These are phyloP conservation scores for Altica lythri DNA, from an alignment of 2,888 invertebrate species.

Conservation along the genomic window DNA sequence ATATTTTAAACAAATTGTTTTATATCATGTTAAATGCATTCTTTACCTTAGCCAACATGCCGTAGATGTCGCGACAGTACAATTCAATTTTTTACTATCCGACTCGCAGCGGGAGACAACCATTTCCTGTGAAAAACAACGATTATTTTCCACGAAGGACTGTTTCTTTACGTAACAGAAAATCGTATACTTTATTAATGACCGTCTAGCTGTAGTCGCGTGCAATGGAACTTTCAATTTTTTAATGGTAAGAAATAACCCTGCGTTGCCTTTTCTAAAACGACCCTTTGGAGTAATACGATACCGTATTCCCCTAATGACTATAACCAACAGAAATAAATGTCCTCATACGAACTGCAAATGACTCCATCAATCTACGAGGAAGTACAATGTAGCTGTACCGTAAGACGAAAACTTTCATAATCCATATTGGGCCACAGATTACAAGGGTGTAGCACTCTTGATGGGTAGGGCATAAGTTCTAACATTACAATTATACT, in stretches of 20 bases:
- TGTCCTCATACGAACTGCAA: conserved; percentile 21
- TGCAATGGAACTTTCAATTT: conserved; percentile 21
- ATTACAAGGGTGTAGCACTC: conserved; percentile 14
- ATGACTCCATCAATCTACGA: conserved; percentile 21
- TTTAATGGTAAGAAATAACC: conserved; percentile 20
- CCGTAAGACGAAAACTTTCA: conserved; percentile 15
- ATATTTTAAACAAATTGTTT: no score
- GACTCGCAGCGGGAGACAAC: neutral
- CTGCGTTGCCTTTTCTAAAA: conserved; percentile 8
- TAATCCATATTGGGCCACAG: conserved; percentile 15
- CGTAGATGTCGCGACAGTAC: neutral
- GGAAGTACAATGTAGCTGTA: conserved; percentile 15
- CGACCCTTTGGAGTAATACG: conserved; percentile 8
- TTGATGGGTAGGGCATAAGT: conserved; percentile 5
- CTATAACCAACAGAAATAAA: conserved; percentile 18
- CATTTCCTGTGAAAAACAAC: conserved; percentile 8
- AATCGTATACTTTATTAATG: conserved; percentile 18
- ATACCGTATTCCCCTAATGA: conserved; percentile 20
- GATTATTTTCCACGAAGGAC: neutral
- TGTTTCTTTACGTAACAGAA: conserved; percentile 8
- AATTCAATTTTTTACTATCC: neutral
- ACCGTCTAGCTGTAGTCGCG: conserved; percentile 18
- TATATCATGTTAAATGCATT: no score
- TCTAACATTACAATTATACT: conserved; percentile 2
- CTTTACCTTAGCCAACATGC: no score